These are phyloP conservation scores for Yasuhikotakia modesta DNA, from an alignment of 2,797 vertebrate genomes.

Conservation along the genomic window DNA sequence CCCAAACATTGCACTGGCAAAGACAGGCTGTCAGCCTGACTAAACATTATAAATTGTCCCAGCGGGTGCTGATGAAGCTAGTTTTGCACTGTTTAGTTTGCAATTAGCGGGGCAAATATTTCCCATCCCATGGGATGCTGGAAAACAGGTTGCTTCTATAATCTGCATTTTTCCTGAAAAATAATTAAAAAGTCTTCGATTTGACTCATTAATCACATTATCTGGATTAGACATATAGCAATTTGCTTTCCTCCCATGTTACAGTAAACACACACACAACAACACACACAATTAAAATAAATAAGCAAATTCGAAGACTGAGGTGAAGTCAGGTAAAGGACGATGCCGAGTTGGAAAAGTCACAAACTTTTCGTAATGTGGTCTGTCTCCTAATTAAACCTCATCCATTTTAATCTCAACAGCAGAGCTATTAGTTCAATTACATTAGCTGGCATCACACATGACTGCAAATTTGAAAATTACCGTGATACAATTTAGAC, in stretches of 20 bases:
- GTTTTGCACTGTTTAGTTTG: slow-evolving; percentile 23
- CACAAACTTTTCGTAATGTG: slow-evolving; percentile 19
- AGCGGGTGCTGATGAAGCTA: slow-evolving; percentile 36
- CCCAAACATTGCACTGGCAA: slow-evolving; percentile 5
- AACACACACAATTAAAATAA: background rate
- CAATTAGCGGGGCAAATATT: slow-evolving; percentile 39
- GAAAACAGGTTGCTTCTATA: slow-evolving; percentile 7
- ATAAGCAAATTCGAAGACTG: background rate
- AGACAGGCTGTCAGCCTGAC: background rate
- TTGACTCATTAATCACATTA: slow-evolving; percentile 32
- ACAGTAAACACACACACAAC: background rate
- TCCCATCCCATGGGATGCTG: slow-evolving; percentile 20
- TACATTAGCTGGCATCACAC: slow-evolving; percentile 36
- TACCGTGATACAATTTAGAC: background rate
- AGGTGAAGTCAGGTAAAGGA: slow-evolving; percentile 7
- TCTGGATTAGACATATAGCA: slow-evolving; percentile 4
- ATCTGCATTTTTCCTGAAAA: slow-evolving; percentile 18
- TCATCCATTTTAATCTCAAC: slow-evolving; percentile 8
- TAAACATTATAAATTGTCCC: slow-evolving; percentile 51
- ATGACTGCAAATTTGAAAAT: slow-evolving; percentile 25
- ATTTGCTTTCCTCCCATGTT: background rate
- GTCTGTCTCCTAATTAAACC: slow-evolving; percentile 3
- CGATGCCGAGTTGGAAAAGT: background rate
- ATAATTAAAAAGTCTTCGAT: slow-evolving; percentile 23
- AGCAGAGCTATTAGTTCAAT: slow-evolving; percentile 43